phyloP scores from a whole-genome alignment of 2,888 invertebrate genomes.

The Drosophila prostipennis region DNA sequence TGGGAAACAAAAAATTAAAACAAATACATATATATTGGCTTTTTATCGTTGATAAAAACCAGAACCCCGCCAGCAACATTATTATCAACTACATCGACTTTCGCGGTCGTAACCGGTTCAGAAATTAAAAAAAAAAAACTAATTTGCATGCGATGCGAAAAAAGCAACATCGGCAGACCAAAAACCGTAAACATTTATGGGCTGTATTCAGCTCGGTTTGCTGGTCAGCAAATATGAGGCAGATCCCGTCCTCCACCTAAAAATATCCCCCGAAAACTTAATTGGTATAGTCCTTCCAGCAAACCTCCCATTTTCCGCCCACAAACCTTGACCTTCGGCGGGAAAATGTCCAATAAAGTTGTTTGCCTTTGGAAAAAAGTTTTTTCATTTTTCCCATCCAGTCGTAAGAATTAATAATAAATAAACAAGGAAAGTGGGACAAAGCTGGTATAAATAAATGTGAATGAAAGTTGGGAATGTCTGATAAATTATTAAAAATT shows the following conservation, averaged over 20 bases:
- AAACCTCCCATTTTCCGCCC: slow-evolving; percentile 1
- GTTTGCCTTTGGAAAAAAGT: slow-evolving; percentile 41
- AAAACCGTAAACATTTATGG: slow-evolving; percentile 52
- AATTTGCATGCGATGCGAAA: slow-evolving; percentile 64
- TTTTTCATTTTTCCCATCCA: not conserved
- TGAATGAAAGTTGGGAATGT: slow-evolving; percentile 32
- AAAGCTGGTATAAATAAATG: slow-evolving; percentile 42
- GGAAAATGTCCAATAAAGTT: slow-evolving; percentile 41
- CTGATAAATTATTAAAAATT: slow-evolving; percentile 21
- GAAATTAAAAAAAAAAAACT: slow-evolving; percentile 38
- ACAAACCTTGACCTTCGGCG: slow-evolving; percentile 39
- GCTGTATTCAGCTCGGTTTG: slow-evolving; percentile 14
- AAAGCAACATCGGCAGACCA: slow-evolving; percentile 30
- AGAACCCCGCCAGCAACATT: slow-evolving; percentile 27
- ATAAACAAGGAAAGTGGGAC: slow-evolving; percentile 50
- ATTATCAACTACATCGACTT: slow-evolving; percentile 20
- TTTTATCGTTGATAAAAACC: slow-evolving; percentile 23
- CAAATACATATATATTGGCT: not conserved
- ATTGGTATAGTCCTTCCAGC: slow-evolving; percentile 38
- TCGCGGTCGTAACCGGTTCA: slow-evolving; percentile 52
- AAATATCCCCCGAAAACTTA: slow-evolving; percentile 34
- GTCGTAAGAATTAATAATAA: slow-evolving; percentile 37
- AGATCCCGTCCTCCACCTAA: not conserved
- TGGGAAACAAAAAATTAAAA: slow-evolving; percentile 7
- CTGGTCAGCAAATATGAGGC: slow-evolving; percentile 24